These are phyloP conservation scores for Germaria angustata DNA, from an alignment of 2,888 invertebrate species.

Conservation along the genomic window DNA sequence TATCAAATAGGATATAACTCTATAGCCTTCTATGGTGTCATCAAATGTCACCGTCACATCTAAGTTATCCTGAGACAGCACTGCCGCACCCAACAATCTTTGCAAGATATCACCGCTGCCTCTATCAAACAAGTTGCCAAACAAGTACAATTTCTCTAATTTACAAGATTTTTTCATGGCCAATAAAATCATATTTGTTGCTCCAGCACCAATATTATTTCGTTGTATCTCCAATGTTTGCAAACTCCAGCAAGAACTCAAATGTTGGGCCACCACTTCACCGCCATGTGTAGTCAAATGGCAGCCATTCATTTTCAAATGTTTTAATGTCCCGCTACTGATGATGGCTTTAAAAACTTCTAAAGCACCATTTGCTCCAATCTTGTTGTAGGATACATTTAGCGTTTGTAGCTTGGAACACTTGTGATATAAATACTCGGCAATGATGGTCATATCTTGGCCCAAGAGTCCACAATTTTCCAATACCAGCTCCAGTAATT, in stretches of 20 bases:
- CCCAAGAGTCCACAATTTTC: slow-evolving; percentile 74
- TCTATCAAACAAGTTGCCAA: slow-evolving; percentile 73
- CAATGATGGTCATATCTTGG: slow-evolving; percentile 74
- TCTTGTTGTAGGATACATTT: slow-evolving; percentile 73
- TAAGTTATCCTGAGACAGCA: slow-evolving; percentile 70
- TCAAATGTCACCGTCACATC: slow-evolving; percentile 73
- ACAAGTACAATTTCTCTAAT: slow-evolving; percentile 71
- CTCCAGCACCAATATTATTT: slow-evolving; percentile 72
- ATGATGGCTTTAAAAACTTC: slow-evolving; percentile 72
- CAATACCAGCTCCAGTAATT: slow-evolving; percentile 73
- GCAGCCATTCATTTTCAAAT: slow-evolving; percentile 74
- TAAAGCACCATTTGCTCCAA: slow-evolving; percentile 73
- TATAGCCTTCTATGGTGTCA: slow-evolving; percentile 70
- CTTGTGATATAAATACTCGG: slow-evolving; percentile 72
- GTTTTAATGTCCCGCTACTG: slow-evolving; percentile 67
- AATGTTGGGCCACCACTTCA: slow-evolving; percentile 73
- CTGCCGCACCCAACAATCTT: slow-evolving; percentile 72
- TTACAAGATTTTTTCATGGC: slow-evolving; percentile 74
- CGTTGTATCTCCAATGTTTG: slow-evolving; percentile 72
- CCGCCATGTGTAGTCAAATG: slow-evolving; percentile 75
- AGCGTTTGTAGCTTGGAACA: slow-evolving; percentile 69
- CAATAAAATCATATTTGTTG: slow-evolving; percentile 72
- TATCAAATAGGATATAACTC: slow-evolving; percentile 71
- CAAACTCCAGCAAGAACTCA: slow-evolving; percentile 71
- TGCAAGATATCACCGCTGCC: slow-evolving; percentile 71